Evolutionary conservation across 1,140 invertebrate species (phyloP).

Genomic region (Tetramorium alpestre): DNA sequence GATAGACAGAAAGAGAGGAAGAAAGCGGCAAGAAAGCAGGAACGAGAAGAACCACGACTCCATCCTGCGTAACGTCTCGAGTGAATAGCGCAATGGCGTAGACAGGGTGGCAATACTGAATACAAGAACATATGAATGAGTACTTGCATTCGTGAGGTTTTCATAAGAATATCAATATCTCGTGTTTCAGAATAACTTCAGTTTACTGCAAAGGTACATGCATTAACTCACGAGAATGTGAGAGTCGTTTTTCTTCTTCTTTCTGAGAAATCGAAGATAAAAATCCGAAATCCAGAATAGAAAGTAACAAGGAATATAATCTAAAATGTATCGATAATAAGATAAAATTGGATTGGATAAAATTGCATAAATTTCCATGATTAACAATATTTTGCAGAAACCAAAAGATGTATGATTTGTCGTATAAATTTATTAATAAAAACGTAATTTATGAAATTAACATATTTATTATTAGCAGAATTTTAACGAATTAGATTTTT

Average conservation of each 20-base stretch:
- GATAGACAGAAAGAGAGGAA: slow-evolving; percentile 1
- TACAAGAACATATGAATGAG: slow-evolving; percentile 57
- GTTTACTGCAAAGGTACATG: slow-evolving; percentile 4
- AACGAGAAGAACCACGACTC: slow-evolving; percentile 45
- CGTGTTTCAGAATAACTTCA: slow-evolving; percentile 21
- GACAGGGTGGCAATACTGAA: slow-evolving; percentile 66
- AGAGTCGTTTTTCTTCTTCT: not conserved
- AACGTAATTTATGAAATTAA: not conserved
- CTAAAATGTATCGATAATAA: not conserved
- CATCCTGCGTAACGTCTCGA: slow-evolving; percentile 72
- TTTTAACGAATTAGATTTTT: not conserved
- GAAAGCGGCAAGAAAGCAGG: not conserved
- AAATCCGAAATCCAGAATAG: not conserved
- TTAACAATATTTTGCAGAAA: not conserved
- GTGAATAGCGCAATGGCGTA: slow-evolving; percentile 69
- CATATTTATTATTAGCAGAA: not conserved
- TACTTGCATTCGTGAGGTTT: slow-evolving; percentile 65
- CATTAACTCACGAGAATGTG: slow-evolving; percentile 2
- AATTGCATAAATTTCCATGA: not conserved
- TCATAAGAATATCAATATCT: slow-evolving; percentile 67
- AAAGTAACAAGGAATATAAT: not conserved
- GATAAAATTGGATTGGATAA: not conserved
- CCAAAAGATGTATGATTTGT: not conserved
- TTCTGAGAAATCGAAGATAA: not conserved
- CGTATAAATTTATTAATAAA: not conserved